Percentiles rank a stretch among this genome's conserved stretches.
phyloP scores from a whole-genome alignment of 2,797 vertebrate species.

The Nannoperca australis region DNA sequence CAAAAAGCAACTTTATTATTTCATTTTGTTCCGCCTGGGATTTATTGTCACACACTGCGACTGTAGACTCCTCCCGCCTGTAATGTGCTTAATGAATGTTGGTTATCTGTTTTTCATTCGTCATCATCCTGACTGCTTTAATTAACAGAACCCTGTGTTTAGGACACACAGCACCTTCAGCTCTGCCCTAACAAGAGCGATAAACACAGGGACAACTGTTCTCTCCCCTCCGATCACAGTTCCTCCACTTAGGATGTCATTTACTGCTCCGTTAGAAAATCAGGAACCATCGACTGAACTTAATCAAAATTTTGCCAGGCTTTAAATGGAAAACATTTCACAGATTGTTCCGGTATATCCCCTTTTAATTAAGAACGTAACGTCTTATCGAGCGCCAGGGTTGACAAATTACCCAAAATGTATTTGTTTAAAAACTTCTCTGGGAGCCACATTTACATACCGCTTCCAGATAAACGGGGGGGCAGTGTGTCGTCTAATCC shows the following conservation, averaged over 20 bases:
- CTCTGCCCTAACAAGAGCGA: constrained; percentile 3
- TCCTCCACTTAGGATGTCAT: constrained; percentile 70
- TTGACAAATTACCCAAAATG: constrained; percentile 74
- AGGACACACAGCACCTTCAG: neutral
- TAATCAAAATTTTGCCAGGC: constrained; percentile 76
- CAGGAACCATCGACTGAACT: constrained; percentile 69
- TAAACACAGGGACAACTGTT: constrained; percentile 7
- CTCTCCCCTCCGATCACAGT: constrained; percentile 10
- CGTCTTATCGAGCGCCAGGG: constrained; percentile 77
- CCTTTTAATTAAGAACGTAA: constrained; percentile 78
- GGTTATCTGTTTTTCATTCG: neutral
- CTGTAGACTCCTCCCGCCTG: neutral
- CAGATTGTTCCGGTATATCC: constrained; percentile 80
- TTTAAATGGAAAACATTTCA: constrained; percentile 79
- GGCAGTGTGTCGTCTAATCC: constrained; percentile 61
- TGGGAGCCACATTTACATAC: constrained; percentile 65
- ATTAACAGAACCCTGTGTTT: neutral
- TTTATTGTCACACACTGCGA: neutral
- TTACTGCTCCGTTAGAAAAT: constrained; percentile 80
- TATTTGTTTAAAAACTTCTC: constrained; percentile 70
- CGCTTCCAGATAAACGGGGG: constrained; percentile 60
- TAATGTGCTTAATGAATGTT: too few relatives aligned
- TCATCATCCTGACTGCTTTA: constrained; percentile 5
- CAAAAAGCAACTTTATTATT: too few relatives aligned
- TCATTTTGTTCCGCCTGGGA: neutral